Evolutionary conservation across 2,888 invertebrate genomes (phyloP), one percentile per base, ranked within the genome.

Genomic region (Meiosimyza platycephala): DNA sequence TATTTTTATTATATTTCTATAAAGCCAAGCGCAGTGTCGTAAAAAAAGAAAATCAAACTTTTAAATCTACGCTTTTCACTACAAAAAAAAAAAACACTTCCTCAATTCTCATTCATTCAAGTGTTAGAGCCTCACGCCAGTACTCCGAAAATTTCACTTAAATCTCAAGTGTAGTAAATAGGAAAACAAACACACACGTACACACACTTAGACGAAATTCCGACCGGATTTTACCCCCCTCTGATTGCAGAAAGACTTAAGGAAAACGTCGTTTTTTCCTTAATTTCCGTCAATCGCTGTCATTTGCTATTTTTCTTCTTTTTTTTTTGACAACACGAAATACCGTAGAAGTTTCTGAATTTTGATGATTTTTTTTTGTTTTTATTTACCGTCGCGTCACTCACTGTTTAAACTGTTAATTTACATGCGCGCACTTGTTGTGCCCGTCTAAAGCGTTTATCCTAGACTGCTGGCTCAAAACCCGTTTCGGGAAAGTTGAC

Each of bases 381-480:
- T 40, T 50, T 72, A 70, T 74, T 74, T 59, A 60, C 68, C 62
- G 74, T 72, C 65, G 66, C 59, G 63, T 57, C 64, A 9, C 48
- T 57, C 64, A 9, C 48, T 71, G 65, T 54, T 63, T 47, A 18
- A 13, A 13, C 15, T 33, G 54, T 64, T 47, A 70, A 76, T 79
- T 81, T 77, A 77, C 78, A 83, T 82, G 85, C 85, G 85, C 83
- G 83, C 85, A 86, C 85, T 85, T 87, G 87, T 86, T 87, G 86
- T 87, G 87, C 84, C 82, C 84, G 85, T 83, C 83, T 82, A 83
- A 86, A 86, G 85, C 85, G 85, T 86, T 85, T 86, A 85, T 85
- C 86, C 86, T 86, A 85, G 85, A 87, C 86, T 87, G 85, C 85
- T 81, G 82, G 82, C 79, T 62, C 76, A 74, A 80, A 76, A 78